Evolutionary conservation across 2,113 vertebrate species (phyloP).

Genomic region (Dicentrarchus labrax): DNA sequence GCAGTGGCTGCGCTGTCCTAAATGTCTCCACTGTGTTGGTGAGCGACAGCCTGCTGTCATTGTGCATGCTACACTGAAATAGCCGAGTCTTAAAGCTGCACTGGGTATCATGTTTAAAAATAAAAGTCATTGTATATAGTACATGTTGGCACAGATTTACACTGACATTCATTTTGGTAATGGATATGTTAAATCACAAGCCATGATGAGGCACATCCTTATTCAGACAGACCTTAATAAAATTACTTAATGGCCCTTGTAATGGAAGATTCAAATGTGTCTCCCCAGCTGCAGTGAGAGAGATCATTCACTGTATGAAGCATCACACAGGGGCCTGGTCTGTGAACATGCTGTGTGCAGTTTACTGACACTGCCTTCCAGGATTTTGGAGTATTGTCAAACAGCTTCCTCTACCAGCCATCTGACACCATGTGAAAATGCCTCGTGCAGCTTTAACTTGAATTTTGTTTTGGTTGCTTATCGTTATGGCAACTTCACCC

Average conservation of each 20-base stretch:
- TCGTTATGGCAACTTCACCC: background rate
- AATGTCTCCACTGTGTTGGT: slow-evolving; percentile 50
- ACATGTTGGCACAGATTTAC: background rate
- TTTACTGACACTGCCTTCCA: background rate
- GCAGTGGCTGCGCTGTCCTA: slow-evolving; percentile 27
- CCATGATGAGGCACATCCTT: background rate
- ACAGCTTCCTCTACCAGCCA: background rate
- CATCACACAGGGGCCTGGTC: background rate
- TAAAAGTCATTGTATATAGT: background rate
- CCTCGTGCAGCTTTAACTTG: slow-evolving; percentile 13
- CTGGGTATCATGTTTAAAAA: background rate
- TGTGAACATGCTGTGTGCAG: background rate
- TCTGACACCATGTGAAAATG: too few species aligned
- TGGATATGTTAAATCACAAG: background rate
- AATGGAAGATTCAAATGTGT: background rate
- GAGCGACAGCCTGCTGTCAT: slow-evolving; percentile 45
- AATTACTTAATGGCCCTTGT: background rate
- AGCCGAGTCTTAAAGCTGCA: slow-evolving; percentile 14
- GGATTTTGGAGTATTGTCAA: background rate
- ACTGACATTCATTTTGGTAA: background rate
- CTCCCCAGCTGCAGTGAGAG: background rate
- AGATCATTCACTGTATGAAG: background rate
- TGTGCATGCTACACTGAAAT: slow-evolving; percentile 39
- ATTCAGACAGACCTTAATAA: background rate
- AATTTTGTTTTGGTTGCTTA: background rate